phyloP scores from a whole-genome alignment of 30 jellyfish, hydroid and myxozoan genomes.

The Hydractinia echinata region DNA sequence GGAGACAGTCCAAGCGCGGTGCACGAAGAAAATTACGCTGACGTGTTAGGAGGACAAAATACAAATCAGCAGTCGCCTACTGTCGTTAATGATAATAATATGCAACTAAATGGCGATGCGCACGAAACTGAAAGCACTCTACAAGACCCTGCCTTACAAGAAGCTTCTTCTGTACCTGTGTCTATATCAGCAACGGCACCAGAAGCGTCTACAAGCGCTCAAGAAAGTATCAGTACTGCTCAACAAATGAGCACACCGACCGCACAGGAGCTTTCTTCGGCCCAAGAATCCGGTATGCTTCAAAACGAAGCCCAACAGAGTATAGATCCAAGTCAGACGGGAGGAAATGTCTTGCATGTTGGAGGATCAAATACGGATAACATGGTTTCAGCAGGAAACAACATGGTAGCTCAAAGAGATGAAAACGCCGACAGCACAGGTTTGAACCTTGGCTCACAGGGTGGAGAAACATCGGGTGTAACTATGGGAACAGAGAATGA shows the following conservation, averaged over 20 bases:
- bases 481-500: too few relatives aligned
- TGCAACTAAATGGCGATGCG: background rate
- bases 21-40: background rate
- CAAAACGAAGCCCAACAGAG: background rate
- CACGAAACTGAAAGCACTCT: background rate
- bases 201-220: constrained; percentile 12
- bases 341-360: background rate
- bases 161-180: constrained; percentile 14
- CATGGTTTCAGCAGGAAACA: background rate
- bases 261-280: background rate
- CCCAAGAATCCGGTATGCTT: background rate
- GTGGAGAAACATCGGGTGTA: too few relatives aligned
- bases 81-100: background rate
- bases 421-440: background rate
- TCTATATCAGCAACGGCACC: background rate
- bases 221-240: background rate
- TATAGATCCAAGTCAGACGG: background rate
- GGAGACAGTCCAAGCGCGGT: constrained; percentile 6
- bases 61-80: background rate
- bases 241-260: constrained; percentile 11
- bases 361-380: constrained; percentile 1
- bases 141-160: background rate
- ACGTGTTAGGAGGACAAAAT: background rate
- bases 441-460: too few relatives aligned
- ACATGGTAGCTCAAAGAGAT: constrained; percentile 7